These are phyloP conservation scores for Pseudomyrmex concolor DNA, from an alignment of 1,140 invertebrate species.

Conservation along the genomic window DNA sequence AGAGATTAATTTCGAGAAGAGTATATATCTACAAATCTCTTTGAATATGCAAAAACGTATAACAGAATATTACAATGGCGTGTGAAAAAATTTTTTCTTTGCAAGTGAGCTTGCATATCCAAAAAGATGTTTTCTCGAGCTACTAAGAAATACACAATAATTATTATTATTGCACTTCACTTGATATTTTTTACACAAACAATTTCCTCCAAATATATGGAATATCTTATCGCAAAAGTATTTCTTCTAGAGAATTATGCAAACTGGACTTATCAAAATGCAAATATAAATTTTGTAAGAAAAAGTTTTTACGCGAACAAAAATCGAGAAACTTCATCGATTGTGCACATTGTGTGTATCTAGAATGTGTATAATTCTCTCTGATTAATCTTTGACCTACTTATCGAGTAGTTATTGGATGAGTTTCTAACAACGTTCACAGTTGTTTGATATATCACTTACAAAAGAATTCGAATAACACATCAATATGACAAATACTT, in stretches of 20 bases:
- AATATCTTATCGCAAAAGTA: slow-evolving; percentile 19
- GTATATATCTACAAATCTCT: slow-evolving; percentile 20
- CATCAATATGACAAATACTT: not conserved
- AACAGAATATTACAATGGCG: not conserved
- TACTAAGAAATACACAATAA: slow-evolving; percentile 48
- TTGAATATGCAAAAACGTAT: slow-evolving; percentile 21
- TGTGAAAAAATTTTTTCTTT: not conserved
- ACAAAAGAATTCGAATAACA: not conserved
- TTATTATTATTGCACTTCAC: slow-evolving; percentile 54
- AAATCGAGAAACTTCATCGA: slow-evolving; percentile 15
- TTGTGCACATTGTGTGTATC: not conserved
- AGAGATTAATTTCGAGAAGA: slow-evolving; percentile 47
- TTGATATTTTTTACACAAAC: slow-evolving; percentile 52
- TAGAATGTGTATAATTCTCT: slow-evolving; percentile 44
- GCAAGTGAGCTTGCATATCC: slow-evolving; percentile 5
- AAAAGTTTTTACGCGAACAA: not conserved
- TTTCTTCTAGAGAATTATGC: slow-evolving; percentile 35
- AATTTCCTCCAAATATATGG: slow-evolving; percentile 30
- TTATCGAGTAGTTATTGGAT: slow-evolving; percentile 22
- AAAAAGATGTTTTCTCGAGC: slow-evolving; percentile 27
- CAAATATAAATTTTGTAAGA: slow-evolving; percentile 5
- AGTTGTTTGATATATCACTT: not conserved
- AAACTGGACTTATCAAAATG: slow-evolving; percentile 10
- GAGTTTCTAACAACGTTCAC: slow-evolving; percentile 12
- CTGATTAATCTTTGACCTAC: slow-evolving; percentile 2